phyloP scores from a whole-genome alignment of 2,113 vertebrate genomes.

The Bubalus kerabau region DNA sequence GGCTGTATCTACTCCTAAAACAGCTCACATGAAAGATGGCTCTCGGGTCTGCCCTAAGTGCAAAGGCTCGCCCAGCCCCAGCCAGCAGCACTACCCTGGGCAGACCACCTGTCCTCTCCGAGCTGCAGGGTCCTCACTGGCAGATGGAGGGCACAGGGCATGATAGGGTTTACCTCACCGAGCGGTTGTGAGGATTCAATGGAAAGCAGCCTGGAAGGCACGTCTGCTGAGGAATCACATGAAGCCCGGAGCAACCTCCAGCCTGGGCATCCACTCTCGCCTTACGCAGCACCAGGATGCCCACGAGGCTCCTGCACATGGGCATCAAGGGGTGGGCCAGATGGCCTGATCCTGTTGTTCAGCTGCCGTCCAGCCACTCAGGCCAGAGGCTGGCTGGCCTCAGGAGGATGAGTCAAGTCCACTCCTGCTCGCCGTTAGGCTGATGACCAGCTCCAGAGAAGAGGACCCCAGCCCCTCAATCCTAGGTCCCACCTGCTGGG shows the following conservation, averaged over 20 bases:
- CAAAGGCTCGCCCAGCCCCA: background rate
- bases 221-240: background rate
- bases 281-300: background rate
- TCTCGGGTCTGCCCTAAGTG: background rate
- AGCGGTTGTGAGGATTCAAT: background rate
- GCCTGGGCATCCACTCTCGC: fast-evolving
- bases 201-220: background rate
- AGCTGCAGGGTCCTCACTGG: background rate
- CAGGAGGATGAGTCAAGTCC: background rate
- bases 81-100: no score
- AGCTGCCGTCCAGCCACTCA: background rate
- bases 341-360: background rate
- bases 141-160: background rate
- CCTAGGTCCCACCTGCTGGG: background rate
- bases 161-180: background rate
- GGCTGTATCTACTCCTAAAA: background rate
- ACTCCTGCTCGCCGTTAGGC: background rate
- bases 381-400: background rate
- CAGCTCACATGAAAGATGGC: background rate
- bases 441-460: background rate
- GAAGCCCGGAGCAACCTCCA: background rate
- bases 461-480: background rate
- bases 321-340: no score
- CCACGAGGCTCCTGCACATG: no score
- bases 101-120: background rate